Evolutionary conservation across 2,113 vertebrate species (phyloP).

Genomic region (Notarius quadriscutis): DNA sequence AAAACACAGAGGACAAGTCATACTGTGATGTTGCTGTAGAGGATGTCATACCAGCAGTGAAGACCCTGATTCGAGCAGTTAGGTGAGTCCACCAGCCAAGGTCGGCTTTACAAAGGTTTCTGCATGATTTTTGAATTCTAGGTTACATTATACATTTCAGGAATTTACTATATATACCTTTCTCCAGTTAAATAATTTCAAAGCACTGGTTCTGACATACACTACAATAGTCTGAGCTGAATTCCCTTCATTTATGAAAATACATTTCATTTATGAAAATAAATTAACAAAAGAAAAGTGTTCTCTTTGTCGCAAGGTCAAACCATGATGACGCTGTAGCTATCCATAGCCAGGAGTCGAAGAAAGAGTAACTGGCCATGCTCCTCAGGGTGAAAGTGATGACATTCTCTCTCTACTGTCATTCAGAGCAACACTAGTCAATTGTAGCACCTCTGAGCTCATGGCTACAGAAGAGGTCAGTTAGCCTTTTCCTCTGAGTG

Average conservation of each 20-base stretch:
- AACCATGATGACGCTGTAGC: background rate
- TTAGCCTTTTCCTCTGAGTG: background rate
- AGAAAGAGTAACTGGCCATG: background rate
- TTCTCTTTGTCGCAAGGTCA: background rate
- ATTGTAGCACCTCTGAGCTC: background rate
- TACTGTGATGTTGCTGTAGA: constrained; percentile 90
- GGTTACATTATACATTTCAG: background rate
- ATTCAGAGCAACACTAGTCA: background rate
- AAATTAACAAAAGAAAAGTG: background rate
- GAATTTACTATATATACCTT: background rate
- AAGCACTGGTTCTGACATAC: background rate
- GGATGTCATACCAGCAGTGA: constrained; percentile 90
- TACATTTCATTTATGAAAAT: background rate
- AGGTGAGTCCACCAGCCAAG: constrained; percentile 73
- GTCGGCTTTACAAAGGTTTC: background rate
- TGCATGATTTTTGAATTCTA: background rate
- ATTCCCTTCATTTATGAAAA: background rate
- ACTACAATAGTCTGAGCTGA: background rate
- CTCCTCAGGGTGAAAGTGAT: background rate
- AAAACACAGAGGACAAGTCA: constrained; percentile 84
- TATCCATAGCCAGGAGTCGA: background rate
- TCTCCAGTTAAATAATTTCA: background rate
- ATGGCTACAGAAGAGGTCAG: background rate
- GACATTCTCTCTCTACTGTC: background rate
- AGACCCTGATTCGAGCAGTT: constrained; percentile 89